These are phyloP conservation scores for Acanthopagrus latus DNA, from an alignment of 2,797 vertebrate species.

Conservation along the genomic window DNA sequence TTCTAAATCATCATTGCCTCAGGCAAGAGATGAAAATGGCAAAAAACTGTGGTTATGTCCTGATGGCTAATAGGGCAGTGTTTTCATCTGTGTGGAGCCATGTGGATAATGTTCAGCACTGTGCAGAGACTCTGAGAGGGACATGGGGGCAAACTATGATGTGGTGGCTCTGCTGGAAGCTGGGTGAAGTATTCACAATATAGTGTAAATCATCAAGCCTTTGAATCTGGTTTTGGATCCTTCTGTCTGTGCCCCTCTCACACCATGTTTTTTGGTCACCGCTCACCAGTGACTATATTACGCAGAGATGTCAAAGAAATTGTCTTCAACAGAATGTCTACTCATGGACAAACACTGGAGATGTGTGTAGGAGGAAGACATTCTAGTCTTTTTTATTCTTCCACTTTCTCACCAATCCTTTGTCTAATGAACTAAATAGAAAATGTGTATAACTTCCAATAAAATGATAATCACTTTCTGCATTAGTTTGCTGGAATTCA, in stretches of 20 bases:
- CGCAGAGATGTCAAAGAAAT: background rate
- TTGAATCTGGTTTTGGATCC: background rate
- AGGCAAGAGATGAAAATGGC: conserved; percentile 37
- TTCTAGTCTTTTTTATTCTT: background rate
- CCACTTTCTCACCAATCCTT: background rate
- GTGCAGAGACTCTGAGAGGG: conserved; percentile 26
- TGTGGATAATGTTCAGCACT: conserved; percentile 51
- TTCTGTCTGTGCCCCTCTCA: background rate
- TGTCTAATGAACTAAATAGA: background rate
- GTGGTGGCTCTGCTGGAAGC: conserved; percentile 25
- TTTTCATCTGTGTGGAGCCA: conserved; percentile 53
- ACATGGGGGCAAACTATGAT: background rate
- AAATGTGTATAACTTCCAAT: background rate
- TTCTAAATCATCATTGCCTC: conserved; percentile 41
- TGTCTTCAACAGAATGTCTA: background rate
- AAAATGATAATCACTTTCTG: background rate
- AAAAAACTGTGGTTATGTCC: conserved; percentile 27
- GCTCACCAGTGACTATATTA: background rate
- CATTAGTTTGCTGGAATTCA: background rate
- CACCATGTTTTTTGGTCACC: background rate
- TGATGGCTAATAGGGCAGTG: conserved; percentile 44
- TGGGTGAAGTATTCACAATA: conserved; percentile 13
- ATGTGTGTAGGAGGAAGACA: background rate
- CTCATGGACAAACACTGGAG: background rate
- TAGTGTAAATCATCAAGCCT: background rate